A percentile compares a stretch with the other conserved stretches of the same genome.
These are phyloP conservation scores for Bombus affinis DNA, from an alignment of 1,140 invertebrate genomes.

Conservation along the genomic window DNA sequence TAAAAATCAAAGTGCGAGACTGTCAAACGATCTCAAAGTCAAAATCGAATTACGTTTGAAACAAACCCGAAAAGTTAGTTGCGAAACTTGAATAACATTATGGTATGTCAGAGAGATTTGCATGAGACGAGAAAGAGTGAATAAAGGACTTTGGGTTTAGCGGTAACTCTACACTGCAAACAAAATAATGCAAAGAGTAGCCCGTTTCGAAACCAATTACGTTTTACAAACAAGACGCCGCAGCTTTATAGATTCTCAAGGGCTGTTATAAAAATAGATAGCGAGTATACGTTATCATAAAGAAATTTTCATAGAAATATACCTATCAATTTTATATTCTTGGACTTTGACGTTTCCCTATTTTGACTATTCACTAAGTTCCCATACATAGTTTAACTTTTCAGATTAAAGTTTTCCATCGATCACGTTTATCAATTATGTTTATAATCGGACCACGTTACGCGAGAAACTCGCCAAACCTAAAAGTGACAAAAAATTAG, in stretches of 20 bases:
- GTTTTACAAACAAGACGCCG: not conserved
- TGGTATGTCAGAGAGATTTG: not conserved
- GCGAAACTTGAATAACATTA: not conserved
- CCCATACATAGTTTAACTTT: not conserved
- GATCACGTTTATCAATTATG: not conserved
- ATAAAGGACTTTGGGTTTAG: not conserved
- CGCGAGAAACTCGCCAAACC: too few relatives aligned
- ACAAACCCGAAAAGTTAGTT: not conserved
- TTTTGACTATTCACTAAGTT: not conserved
- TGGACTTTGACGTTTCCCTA: not conserved
- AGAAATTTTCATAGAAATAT: not conserved
- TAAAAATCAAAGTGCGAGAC: not conserved
- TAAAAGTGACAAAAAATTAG: too few relatives aligned
- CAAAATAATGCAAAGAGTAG: not conserved
- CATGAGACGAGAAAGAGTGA: not conserved
- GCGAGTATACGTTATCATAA: not conserved
- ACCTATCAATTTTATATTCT: not conserved
- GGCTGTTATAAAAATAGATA: not conserved
- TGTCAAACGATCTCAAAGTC: not conserved
- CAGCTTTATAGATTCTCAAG: not conserved
- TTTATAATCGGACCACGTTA: too few relatives aligned
- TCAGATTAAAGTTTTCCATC: not conserved
- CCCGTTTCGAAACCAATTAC: constrained; percentile 8
- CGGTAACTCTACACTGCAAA: not conserved
- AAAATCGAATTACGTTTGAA: not conserved